Evolutionary conservation across 1,140 invertebrate species (phyloP), one percentile per base, ranked within the genome.

Genomic region (Orchesella cincta): DNA sequence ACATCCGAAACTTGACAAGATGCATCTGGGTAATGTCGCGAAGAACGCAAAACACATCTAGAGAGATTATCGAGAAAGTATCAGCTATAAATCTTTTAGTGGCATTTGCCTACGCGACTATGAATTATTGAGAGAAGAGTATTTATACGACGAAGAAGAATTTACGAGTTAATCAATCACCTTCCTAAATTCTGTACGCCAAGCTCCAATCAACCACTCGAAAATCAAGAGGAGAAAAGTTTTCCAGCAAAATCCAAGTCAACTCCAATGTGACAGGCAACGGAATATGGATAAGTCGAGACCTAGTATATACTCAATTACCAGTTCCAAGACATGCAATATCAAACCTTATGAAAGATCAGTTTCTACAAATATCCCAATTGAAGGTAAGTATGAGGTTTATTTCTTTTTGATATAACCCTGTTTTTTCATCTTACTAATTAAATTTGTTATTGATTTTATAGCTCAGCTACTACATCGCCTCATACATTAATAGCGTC

Each of bases 1-100:
- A 52, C 33, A 64, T 73, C n/a, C 51, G 76, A 14, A 52, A 3
- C 20, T 8, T 77, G 51, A 77, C 71, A 26, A 2, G 76, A 16
- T 76, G 73, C 39, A 51, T 77, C 39, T 77, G 76, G 76, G 31
- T 73, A 14, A 35, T n/a, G 26, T 36, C 72, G n/a, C 70, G 74
- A 57, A 23, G 23, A 23, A 5, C 12, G 23, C 5, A 31, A 64
- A 34, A 62, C 1, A 64, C 57, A 5, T 64, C 57, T 23, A 8
- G 29, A 14, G 57, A 64, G 23, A 34, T 33, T 34, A 16, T 18
- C 12, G 36, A 73, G 26, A 28, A 36, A 77, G 46, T 8, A 18
- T 77, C 16, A 72, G 57, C 29, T 23, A 64, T 64, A 23, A 81
- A 77, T 73, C 34, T 72, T 36, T 18, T 23, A 14, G 8, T 77